phyloP scores from a whole-genome alignment of 2,113 vertebrate species.

The Sinosuthora webbiana region DNA sequence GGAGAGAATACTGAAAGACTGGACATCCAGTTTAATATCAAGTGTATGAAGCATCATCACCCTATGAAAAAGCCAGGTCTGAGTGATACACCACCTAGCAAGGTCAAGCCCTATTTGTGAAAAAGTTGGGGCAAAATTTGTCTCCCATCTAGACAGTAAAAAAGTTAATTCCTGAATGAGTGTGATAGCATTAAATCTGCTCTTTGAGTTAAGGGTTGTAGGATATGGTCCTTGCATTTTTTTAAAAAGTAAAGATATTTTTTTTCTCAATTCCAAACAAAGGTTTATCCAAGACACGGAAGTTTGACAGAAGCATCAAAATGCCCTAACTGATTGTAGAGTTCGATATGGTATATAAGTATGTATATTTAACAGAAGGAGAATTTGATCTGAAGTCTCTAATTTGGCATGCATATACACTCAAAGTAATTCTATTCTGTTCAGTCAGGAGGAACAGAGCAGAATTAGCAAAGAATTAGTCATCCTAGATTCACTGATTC shows the following conservation, averaged over 20 bases:
- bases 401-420: neutral
- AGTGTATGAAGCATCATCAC: neutral
- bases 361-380: neutral
- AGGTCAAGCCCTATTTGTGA: neutral
- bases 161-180: neutral
- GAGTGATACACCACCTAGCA: neutral
- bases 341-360: neutral
- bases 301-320: neutral
- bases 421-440: neutral
- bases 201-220: neutral
- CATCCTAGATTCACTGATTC: neutral
- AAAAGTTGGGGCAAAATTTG: neutral
- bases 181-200: neutral
- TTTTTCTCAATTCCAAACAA: neutral
- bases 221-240: neutral
- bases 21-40: neutral
- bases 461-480: constrained; percentile 21
- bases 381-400: neutral
- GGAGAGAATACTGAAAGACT: neutral
- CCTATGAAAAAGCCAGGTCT: neutral
- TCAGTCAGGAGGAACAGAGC: constrained; percentile 14
- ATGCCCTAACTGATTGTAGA: neutral
- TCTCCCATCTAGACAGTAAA: neutral
- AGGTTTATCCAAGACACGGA: neutral
- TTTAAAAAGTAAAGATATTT: rapidly evolving